Base-by-base conservation (phyloP, 2,113 vertebrate species). In the Cyanistes caeruleus region DNA sequence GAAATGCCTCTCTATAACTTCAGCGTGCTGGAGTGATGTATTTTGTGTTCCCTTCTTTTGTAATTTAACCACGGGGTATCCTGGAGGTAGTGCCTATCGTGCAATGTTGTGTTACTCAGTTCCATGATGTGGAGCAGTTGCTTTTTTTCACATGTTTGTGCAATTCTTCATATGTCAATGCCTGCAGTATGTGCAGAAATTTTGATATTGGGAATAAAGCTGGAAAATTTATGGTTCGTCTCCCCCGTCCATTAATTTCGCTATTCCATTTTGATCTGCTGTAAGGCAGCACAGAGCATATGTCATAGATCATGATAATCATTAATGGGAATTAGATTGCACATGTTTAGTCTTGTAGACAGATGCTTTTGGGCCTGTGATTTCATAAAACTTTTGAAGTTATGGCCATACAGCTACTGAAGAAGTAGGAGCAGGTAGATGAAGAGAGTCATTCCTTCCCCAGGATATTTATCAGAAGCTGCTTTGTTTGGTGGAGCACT, bases 311-410 rank as follows among this genome's bases (percentile, higher is more conserved):
- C 64, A 39, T 82, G 84, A 68, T 91, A 87, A 86, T 87, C 44
- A 46, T 78, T 84, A 84, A 84, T 87, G 53, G n/a, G 65, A 92
- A 49, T 82, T 44, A 52, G 74, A 72, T 69, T 78, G 65, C 55
- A 46, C 68, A 0, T 67, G 90, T 89, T 60, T 84, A 78, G 77
- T 84, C 77, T 73, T 76, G 81, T 63, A 72, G 41, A 48, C 51
- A 56, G 77, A 41, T 84, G 77, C 13, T 82, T 93, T 87, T 52
- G 84, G 73, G 62, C 72, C 62, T 1, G 0, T 82, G 62, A 68
- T 89, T 89, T 93, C 56, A 58, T 49, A 60, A 60, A 94, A 65
- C n/a, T 81, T 91, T 72, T 87, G 69, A 91, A 82, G 77, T 49
- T 68, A 39, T 49, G 89, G 56, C 69, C 24, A 11, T 74, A 35